Evolutionary conservation across 2,888 invertebrate species (phyloP).

Genomic region (Thelaira solivaga): DNA sequence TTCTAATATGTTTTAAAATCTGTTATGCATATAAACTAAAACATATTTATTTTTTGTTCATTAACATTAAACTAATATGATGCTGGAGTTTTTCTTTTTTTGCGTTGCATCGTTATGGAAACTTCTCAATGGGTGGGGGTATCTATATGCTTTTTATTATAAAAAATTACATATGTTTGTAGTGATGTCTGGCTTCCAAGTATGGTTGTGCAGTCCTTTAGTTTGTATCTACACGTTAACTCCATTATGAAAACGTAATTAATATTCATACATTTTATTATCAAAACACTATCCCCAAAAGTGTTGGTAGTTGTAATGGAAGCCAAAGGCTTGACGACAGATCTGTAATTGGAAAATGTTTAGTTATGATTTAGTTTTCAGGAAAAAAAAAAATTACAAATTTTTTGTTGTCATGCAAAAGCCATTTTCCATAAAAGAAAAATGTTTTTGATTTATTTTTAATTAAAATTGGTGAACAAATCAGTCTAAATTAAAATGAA

Average conservation of each 20-base stretch:
- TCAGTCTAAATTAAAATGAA: too few species aligned
- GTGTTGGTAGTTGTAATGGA: not conserved
- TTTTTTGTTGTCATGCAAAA: too few species aligned
- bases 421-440: too few species aligned
- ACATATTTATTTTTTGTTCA: not conserved
- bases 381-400: too few species aligned
- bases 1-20: conserved; percentile 16
- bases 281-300: not conserved
- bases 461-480: too few species aligned
- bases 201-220: too few species aligned
- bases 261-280: conserved; percentile 34
- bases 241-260: conserved; percentile 41
- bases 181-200: too few species aligned
- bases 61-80: conserved; percentile 14
- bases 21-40: conserved; percentile 11
- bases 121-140: conserved; percentile 24
- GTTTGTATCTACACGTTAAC: conserved; percentile 5
- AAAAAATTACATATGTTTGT: too few species aligned
- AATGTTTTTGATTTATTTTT: too few species aligned
- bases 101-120: conserved; percentile 1
- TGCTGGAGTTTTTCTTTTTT: not conserved
- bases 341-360: too few species aligned
- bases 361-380: too few species aligned
- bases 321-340: not conserved
- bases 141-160: too few species aligned